phyloP scores from a whole-genome alignment of 2,113 vertebrate genomes.

The Alaudala cheleensis region DNA sequence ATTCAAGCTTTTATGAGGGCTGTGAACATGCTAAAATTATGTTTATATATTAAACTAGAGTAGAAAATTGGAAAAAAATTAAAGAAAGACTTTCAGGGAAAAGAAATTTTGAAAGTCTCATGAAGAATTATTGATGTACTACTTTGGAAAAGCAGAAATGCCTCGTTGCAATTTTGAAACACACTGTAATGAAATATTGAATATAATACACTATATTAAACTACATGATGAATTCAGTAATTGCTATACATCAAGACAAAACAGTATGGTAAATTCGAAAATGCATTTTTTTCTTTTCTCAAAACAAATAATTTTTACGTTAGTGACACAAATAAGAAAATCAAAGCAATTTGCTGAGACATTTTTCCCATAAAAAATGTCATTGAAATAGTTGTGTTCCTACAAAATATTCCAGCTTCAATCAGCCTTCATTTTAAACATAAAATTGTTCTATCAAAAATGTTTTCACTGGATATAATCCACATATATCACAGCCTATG shows the following conservation, averaged over 20 bases:
- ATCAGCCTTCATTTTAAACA: constrained; percentile 17
- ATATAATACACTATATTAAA: neutral
- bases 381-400: neutral
- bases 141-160: neutral
- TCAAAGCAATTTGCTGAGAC: constrained; percentile 11
- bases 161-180: neutral
- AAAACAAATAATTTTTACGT: constrained; percentile 18
- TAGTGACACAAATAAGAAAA: constrained; percentile 27
- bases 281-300: neutral
- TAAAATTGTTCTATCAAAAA: neutral
- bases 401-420: neutral
- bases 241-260: constrained; percentile 1
- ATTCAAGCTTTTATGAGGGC: neutral
- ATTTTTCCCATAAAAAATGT: neutral
- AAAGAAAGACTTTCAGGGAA: neutral
- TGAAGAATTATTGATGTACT: neutral
- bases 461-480: neutral
- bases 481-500: neutral
- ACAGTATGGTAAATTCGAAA: neutral
- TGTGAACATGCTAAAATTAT: neutral
- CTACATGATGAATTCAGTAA: neutral
- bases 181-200: neutral
- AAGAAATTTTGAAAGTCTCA: neutral
- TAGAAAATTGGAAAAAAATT: neutral
- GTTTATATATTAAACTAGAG: neutral